phyloP scores from a whole-genome alignment of 1,140 invertebrate genomes.

The Contarinia nasturtii region DNA sequence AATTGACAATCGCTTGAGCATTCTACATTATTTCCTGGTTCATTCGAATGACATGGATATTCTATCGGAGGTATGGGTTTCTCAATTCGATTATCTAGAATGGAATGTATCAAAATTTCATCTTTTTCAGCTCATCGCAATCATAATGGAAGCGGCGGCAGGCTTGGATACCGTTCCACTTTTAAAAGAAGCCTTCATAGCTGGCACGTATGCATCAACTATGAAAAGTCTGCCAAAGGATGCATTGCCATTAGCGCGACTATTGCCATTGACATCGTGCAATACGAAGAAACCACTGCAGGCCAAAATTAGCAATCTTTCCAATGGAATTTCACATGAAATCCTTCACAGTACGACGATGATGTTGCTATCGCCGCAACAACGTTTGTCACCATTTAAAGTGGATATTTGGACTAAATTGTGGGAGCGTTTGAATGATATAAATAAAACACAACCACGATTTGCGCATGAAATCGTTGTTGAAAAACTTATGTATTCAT shows the following conservation, averaged over 20 bases:
- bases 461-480: constrained; percentile 48
- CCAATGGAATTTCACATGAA: constrained; percentile 31
- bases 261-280: constrained; percentile 49
- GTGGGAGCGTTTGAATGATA: constrained; percentile 44
- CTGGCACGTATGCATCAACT: constrained; percentile 46
- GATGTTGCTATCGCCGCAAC: constrained; percentile 62
- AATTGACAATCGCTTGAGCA: constrained; percentile 47
- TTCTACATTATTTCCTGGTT: constrained; percentile 58
- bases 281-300: constrained; percentile 18
- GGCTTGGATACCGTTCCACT: constrained; percentile 24
- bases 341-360: constrained; percentile 59
- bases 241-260: constrained; percentile 37
- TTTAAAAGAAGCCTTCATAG: constrained; percentile 60
- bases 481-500: constrained; percentile 52
- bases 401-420: constrained; percentile 64
- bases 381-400: constrained; percentile 55
- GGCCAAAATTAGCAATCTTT: constrained; percentile 16
- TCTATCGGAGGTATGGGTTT: constrained; percentile 37
- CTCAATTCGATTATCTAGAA: neutral
- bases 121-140: constrained; percentile 11
- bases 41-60: constrained; percentile 50
- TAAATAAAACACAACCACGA: constrained; percentile 31
- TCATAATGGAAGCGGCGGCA: constrained; percentile 18
- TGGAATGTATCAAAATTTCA: neutral
- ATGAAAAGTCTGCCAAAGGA: constrained; percentile 48